phyloP scores from a whole-genome alignment of 2,888 invertebrate species.

The Cryptosula pallasiana region DNA sequence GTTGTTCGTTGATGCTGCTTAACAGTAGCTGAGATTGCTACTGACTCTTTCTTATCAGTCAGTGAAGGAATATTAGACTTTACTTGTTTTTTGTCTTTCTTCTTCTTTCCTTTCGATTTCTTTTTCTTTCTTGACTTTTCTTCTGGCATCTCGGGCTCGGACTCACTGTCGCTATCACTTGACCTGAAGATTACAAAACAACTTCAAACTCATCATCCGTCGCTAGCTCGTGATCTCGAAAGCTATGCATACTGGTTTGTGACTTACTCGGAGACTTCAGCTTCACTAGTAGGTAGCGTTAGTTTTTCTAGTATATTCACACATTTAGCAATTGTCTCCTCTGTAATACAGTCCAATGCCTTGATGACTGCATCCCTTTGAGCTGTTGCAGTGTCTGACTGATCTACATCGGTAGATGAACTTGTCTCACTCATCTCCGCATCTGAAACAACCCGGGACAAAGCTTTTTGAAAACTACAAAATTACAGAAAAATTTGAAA shows the following conservation, averaged over 20 bases:
- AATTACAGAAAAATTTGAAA: too few relatives aligned
- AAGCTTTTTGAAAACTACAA: too few relatives aligned
- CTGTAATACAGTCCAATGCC: conserved; percentile 31
- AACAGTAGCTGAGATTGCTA: not conserved
- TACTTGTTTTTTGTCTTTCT: conserved; percentile 32
- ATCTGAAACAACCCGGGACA: too few relatives aligned
- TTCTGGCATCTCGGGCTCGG: conserved; percentile 46
- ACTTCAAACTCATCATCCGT: too few relatives aligned
- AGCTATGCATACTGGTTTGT: not conserved
- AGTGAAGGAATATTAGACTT: conserved; percentile 30
- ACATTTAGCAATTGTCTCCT: conserved; percentile 44
- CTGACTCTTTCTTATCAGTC: conserved; percentile 4
- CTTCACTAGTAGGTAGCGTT: conserved; percentile 34
- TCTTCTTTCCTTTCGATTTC: conserved; percentile 33
- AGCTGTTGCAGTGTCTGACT: not conserved
- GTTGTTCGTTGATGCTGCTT: not conserved
- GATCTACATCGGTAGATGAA: not conserved
- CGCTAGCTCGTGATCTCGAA: too few relatives aligned
- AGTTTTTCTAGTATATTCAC: conserved; percentile 40
- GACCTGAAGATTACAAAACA: too few relatives aligned
- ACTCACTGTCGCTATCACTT: conserved; percentile 51
- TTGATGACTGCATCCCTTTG: conserved; percentile 31
- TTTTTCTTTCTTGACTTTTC: conserved; percentile 38
- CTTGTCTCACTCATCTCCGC: not conserved
- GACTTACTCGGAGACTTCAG: conserved; percentile 48